Evolutionary conservation across 2,797 vertebrate species (phyloP).

Genomic region (Microchirus variegatus): DNA sequence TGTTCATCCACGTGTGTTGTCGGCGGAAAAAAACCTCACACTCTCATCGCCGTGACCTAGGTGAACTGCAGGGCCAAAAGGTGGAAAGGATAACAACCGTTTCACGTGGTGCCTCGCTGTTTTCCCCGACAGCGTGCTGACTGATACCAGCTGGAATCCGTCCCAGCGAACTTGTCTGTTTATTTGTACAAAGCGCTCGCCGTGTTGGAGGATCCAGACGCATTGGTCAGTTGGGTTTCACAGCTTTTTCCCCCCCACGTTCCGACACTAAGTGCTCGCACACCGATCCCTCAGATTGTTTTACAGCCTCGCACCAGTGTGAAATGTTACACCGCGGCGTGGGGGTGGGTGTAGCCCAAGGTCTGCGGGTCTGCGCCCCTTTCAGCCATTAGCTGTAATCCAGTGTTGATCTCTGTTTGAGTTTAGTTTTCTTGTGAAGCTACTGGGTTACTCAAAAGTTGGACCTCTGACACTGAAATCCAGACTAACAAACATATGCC

Average conservation of each 20-base stretch:
- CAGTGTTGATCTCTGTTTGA: constrained; percentile 67
- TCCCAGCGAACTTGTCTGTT: constrained; percentile 46
- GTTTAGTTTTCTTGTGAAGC: constrained; percentile 44
- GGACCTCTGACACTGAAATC: constrained; percentile 2
- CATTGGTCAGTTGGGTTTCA: constrained; percentile 61
- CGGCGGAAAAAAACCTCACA: constrained; percentile 20
- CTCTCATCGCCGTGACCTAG: constrained; percentile 13
- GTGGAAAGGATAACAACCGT: constrained; percentile 21
- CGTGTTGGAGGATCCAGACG: constrained; percentile 47
- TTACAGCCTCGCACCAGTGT: constrained; percentile 65
- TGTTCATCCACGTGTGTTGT: constrained; percentile 1
- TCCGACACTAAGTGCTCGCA: constrained; percentile 41
- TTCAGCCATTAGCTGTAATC: constrained; percentile 63
- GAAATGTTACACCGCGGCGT: constrained; percentile 61
- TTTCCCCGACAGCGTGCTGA: constrained; percentile 22
- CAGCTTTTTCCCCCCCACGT: constrained; percentile 59
- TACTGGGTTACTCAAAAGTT: constrained; percentile 48
- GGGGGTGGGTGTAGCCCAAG: constrained; percentile 40
- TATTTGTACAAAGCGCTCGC: constrained; percentile 63
- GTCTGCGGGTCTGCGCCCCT: constrained; percentile 50
- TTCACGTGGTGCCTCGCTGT: constrained; percentile 24
- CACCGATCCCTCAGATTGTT: constrained; percentile 55
- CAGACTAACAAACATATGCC: constrained; percentile 2
- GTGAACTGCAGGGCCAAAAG: constrained; percentile 6
- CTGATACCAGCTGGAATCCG: constrained; percentile 20